Conservation (phyloP, 37 sponge, comb jelly and placozoan species). For the Chondrosia reniformis region DNA sequence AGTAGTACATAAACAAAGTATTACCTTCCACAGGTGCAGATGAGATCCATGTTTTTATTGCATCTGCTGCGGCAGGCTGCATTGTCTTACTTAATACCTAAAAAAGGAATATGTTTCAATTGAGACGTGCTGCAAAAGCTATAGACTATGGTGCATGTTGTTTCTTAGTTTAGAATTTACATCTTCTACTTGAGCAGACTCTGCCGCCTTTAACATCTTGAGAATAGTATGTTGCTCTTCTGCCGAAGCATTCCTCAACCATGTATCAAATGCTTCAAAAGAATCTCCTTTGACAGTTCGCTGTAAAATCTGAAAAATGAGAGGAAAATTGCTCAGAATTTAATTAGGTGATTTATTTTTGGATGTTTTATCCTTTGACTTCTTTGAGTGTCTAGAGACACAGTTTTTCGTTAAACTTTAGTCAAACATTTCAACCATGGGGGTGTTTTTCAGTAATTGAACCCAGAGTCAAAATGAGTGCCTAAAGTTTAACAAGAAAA, state of each 20-base stretch:
- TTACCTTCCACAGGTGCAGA: conserved; percentile 57
- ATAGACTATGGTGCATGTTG: background rate
- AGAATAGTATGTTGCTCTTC: conserved; percentile 72
- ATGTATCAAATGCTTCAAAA: conserved; percentile 30
- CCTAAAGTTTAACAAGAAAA: no score
- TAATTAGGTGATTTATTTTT: background rate
- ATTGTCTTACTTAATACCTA: no score
- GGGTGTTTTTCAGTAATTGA: no score
- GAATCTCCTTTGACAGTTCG: conserved; percentile 34
- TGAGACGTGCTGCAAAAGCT: no score
- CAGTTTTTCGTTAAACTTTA: no score
- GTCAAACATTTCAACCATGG: no score
- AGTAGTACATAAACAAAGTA: background rate
- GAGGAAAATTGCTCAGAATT: background rate
- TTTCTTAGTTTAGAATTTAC: conserved; percentile 1
- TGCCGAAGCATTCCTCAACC: conserved; percentile 56
- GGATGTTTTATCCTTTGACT: no score
- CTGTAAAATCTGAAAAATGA: conserved; percentile 17
- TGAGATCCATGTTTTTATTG: conserved; percentile 51
- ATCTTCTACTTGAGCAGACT: conserved; percentile 55
- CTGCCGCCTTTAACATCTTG: conserved; percentile 74
- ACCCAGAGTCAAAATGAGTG: no score
- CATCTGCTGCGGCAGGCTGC: conserved; percentile 70
- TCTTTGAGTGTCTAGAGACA: no score
- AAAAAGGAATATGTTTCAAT: no score